A percentile compares a stretch with the other conserved stretches of the same genome.
These are phyloP conservation scores for Apamea crenata DNA, from an alignment of 2,888 invertebrate species.

Conservation along the genomic window DNA sequence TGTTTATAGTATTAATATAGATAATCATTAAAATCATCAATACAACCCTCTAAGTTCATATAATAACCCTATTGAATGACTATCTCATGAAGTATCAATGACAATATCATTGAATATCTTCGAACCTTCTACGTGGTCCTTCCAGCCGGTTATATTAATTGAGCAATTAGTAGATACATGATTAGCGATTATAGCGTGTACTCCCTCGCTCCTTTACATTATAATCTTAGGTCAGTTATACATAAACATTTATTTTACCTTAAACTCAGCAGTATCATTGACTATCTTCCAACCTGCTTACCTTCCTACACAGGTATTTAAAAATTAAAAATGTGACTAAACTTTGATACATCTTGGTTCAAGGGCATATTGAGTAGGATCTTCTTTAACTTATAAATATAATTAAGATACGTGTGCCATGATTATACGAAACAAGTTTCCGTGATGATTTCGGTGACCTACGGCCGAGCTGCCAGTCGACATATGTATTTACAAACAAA, in stretches of 20 bases:
- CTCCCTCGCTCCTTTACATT: not conserved
- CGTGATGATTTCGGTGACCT: constrained; percentile 52
- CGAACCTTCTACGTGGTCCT: not conserved
- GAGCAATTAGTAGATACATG: not conserved
- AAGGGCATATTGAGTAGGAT: constrained; percentile 42
- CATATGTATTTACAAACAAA: constrained; percentile 58
- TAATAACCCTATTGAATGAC: not conserved
- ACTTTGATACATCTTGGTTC: constrained; percentile 27
- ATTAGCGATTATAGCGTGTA: not conserved
- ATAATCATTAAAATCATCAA: not conserved
- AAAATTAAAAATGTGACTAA: constrained; percentile 12
- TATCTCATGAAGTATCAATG: not conserved
- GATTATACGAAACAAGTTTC: constrained; percentile 64
- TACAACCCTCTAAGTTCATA: not conserved
- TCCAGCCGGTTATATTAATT: not conserved
- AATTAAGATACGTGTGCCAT: constrained; percentile 33
- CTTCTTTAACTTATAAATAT: constrained; percentile 21
- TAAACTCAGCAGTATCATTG: not conserved
- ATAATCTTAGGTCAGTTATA: not conserved
- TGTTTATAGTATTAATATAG: no score
- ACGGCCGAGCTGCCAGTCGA: constrained; percentile 56
- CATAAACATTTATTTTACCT: not conserved
- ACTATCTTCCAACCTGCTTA: not conserved
- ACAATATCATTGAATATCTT: not conserved
- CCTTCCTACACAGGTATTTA: not conserved